These are phyloP conservation scores for Hedya salicella DNA, from an alignment of 2,888 invertebrate species.

Conservation along the genomic window DNA sequence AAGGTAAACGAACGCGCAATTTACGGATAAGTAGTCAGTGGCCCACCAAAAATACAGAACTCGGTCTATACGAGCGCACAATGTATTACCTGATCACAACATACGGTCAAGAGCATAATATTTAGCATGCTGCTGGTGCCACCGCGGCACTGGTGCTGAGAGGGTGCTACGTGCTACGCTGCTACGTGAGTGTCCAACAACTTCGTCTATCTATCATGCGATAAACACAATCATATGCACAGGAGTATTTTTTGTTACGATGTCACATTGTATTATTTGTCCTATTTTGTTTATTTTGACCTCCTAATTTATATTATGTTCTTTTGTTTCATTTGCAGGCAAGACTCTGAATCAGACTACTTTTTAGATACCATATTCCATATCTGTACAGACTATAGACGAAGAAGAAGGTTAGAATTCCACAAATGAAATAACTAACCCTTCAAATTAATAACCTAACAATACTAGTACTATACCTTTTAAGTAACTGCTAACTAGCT, in stretches of 20 bases:
- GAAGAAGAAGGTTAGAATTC: constrained; percentile 63
- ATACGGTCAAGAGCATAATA: too few species aligned
- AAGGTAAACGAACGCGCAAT: too few species aligned
- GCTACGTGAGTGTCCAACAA: constrained; percentile 87
- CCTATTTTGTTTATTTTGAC: constrained; percentile 16
- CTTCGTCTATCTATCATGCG: too few species aligned
- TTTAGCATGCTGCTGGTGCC: constrained; percentile 61
- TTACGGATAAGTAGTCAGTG: too few species aligned
- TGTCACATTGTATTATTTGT: too few species aligned
- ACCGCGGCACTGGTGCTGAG: too few species aligned
- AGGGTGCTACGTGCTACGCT: constrained; percentile 90
- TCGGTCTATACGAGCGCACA: too few species aligned
- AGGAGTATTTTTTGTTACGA: too few species aligned
- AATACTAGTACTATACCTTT: neutral
- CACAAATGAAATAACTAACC: neutral
- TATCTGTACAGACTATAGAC: constrained; percentile 87
- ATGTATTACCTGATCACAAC: too few species aligned
- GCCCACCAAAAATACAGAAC: too few species aligned
- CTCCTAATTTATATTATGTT: constrained; percentile 7
- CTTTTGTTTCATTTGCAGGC: constrained; percentile 70
- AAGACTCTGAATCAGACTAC: constrained; percentile 87
- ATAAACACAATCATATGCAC: too few species aligned
- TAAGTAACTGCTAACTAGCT: too few species aligned
- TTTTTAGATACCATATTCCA: constrained; percentile 90
- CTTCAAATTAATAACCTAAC: constrained; percentile 4